Evolutionary conservation across 92 coral and sea anemone genomes (phyloP), one percentile per base, ranked within the genome.

Genomic region (Blastomussa wellsi): DNA sequence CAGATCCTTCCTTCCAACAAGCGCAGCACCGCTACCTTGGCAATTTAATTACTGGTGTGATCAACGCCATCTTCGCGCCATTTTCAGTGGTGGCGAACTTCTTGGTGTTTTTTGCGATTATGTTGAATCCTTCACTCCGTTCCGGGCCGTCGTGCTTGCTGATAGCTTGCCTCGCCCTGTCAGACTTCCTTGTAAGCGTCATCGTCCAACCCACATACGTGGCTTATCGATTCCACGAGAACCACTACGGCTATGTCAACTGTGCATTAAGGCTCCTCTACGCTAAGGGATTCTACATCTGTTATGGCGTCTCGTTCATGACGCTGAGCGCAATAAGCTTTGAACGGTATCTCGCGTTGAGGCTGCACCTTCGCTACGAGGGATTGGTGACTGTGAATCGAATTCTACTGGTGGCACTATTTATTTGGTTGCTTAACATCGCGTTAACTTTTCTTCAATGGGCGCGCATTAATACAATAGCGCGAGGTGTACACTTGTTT

Each of bases 261-360:
- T 93, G 97, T 74, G 44, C 82, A 3, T n/a, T 87, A 31, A 75
- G 95, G 76, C 79, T 91, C 65, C 69, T 87, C 8, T 93, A 93
- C 79, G 92, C 97, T 4, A 91, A 84, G 0, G 92, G 92, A 4
- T 93, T 93, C 26, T 93, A 87, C 60, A 85, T 91, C 51, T 93
- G 97, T n/a, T 93, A 91, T 26, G 95, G 95, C 7, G 89, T 95
- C 32, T 93, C 98, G 10, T 95, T 93, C 68, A 87, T 88, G 93
- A 90, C 97, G 19, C 62, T 95, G 11, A 91, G 94, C 70, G 88
- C 94, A 28, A 93, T 95, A 28, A 93, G 98, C 83, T 82, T 87
- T 49, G 98, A 95, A 69, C 70, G 98, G 55, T 93, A 83, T 76
- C 87, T 95, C 4, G 97, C 98, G 15, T 31, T 93, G 33, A 81